Conservation (phyloP, 2,888 invertebrate genomes). For the Dichetophora obliterata region DNA sequence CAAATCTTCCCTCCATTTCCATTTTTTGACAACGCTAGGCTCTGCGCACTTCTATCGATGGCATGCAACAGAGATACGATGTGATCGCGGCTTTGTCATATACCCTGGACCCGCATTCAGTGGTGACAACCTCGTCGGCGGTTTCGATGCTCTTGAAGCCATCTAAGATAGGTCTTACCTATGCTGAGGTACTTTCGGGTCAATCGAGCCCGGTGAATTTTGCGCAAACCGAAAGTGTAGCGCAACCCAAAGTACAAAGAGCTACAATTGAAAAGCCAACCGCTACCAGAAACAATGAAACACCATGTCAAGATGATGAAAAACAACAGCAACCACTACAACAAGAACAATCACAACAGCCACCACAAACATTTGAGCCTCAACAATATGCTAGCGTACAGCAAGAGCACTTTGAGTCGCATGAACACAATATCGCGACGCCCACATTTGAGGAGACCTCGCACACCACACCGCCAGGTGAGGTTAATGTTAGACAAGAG, state of each 20-base stretch:
- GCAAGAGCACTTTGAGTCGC: slow-evolving; percentile 31
- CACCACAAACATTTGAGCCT: slow-evolving; percentile 44
- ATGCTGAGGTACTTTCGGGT: slow-evolving; percentile 81
- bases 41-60: slow-evolving; percentile 74
- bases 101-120: slow-evolving; percentile 80
- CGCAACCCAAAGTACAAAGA: slow-evolving; percentile 47
- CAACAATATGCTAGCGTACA: slow-evolving; percentile 37
- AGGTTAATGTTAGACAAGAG: slow-evolving; percentile 38
- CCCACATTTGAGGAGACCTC: slow-evolving; percentile 28
- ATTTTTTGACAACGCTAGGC: slow-evolving; percentile 63
- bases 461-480: neutral
- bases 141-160: slow-evolving; percentile 71
- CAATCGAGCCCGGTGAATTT: slow-evolving; percentile 68
- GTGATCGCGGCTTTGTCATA: slow-evolving; percentile 79
- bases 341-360: slow-evolving; percentile 34
- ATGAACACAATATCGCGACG: slow-evolving; percentile 25
- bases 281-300: slow-evolving; percentile 43
- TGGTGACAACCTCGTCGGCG: slow-evolving; percentile 71
- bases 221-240: slow-evolving; percentile 51
- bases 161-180: slow-evolving; percentile 70
- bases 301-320: slow-evolving; percentile 28
- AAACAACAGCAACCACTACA: slow-evolving; percentile 45
- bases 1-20: slow-evolving; percentile 67
- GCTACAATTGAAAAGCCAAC: slow-evolving; percentile 48
- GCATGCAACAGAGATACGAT: slow-evolving; percentile 79